Evolutionary conservation across 2,888 invertebrate genomes (phyloP), one percentile per base, ranked within the genome.

Genomic region (Drosophila greeni): DNA sequence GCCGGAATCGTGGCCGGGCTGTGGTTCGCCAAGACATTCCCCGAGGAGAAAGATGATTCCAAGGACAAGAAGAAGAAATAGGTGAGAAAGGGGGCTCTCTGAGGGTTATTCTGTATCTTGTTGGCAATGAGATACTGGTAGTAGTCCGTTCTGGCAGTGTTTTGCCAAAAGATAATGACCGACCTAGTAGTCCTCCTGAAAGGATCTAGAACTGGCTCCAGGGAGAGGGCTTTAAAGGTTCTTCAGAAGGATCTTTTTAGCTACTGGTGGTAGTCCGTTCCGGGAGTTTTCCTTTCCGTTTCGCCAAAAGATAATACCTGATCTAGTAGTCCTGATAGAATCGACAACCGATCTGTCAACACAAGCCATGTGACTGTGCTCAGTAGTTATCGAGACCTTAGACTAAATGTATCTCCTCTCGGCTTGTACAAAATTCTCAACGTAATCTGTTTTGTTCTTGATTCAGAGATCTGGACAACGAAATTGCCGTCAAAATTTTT

Each of bases 1-100:
- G 59, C 59, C 18, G 59, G 59, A 6, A 11, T 60, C 23, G n/a
- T 60, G 12, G 59, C 37, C 1, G 59, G 59, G 7, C 24, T 60
- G 31, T 60, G 59, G 59, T 60, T 45, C 16, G 59, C 18, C 12
- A 60, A 60, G n/a, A 60, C 59, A 18, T 60, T 60, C 16, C 45
- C 56, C 16, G 26, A 31, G 0, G 58, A 59, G 14, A 8, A n/a
- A 12, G 9, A 20, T 1, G 29, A 60, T 16, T 26, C 14, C 36
- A 59, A 66, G 37, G 26, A 16, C 16, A 5, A 14, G 2, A 40
- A 40, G 40, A 40, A 40, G 14, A 14, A 40, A 43, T 36, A 37
- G 29, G 29, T 14, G 11, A 23, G 5, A 7, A 6, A 7, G 1
- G 6, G 20, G 3, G 12, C 20, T 12, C 11, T 2, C 5, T 5